A percentile compares a stretch with the other conserved stretches of the same genome.
Evolutionary conservation across 2,888 invertebrate species (phyloP).

Genomic region (Drosophila niveifrons): DNA sequence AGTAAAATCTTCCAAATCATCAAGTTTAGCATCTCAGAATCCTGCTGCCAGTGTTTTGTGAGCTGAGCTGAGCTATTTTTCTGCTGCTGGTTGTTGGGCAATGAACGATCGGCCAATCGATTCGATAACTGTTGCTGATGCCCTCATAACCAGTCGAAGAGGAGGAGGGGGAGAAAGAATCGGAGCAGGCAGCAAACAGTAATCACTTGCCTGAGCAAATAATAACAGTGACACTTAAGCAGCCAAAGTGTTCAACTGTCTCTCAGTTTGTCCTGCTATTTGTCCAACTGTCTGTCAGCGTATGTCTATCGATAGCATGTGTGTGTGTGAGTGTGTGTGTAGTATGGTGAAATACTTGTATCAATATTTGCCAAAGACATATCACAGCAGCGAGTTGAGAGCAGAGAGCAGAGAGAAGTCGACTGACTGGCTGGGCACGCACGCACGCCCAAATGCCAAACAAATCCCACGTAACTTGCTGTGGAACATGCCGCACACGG

Average conservation of each 20-base stretch:
- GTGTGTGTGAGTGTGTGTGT: background rate
- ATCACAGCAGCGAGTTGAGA: constrained; percentile 47
- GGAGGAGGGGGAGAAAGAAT: background rate
- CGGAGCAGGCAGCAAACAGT: constrained; percentile 52
- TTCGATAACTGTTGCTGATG: constrained; percentile 49
- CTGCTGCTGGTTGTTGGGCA: constrained; percentile 5
- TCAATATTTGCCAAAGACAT: constrained; percentile 71
- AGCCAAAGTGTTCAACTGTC: constrained; percentile 25
- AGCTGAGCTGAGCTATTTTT: too few species aligned
- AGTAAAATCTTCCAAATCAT: too few species aligned
- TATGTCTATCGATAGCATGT: constrained; percentile 3
- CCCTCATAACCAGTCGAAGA: background rate
- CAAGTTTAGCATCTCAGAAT: too few species aligned
- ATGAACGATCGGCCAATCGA: constrained; percentile 37
- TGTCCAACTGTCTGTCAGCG: constrained; percentile 5
- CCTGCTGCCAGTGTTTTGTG: too few species aligned
- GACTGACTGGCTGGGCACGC: constrained; percentile 42
- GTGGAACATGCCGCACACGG: constrained; percentile 13
- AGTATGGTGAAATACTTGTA: constrained; percentile 44
- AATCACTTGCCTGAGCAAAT: constrained; percentile 74
- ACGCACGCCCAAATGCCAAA: constrained; percentile 59
- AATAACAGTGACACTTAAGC: constrained; percentile 70
- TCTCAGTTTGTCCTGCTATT: background rate
- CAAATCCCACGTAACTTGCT: constrained; percentile 51
- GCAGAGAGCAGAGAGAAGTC: constrained; percentile 4